Base-by-base conservation (phyloP, 2,888 invertebrate species). In the Pherbina coryleti region DNA sequence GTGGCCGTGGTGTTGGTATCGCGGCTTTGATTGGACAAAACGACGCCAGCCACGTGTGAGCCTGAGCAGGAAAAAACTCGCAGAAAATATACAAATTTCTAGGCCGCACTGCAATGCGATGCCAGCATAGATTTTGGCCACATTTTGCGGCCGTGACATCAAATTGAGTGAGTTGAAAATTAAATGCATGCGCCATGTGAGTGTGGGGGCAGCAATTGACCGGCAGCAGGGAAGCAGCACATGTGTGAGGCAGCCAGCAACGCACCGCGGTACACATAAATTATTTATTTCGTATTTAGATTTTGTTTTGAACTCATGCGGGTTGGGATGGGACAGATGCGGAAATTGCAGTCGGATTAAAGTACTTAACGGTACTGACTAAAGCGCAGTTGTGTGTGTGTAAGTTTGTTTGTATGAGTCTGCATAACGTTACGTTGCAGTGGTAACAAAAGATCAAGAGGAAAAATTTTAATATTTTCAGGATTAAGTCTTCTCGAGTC, bases 101-200 rank as follows among this genome's bases (percentile, higher is more conserved):
- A 31, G 37, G 25, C 28, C 8, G 31, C 28, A 44, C 9, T 55
- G 11, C 19, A 44, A 19, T 28, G 51, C 1, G 51, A n/a, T 5
- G n/a, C 25, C 49, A 25, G 49, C 51, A 57, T 49, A 37, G 22
- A 51, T 67, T 64, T 67, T 67, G 57, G 69, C 75, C 75, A 75
- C 75, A 60, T 22, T 37, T 57, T 67, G 75, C 28, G 67, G 75
- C 19, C 28, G 34, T n/a, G 9, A 44, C 69, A 53, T 74, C 74
- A 74, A 74, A 74, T 74, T 62, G 64, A 44, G 74, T 62, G 64
- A 44, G 74, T 74, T 57, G 64, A 74, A 74, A 74, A 74, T 74
- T 64, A n/a, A 31, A 72, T 22, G 28, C 11, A 53, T 25, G n/a
- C 4, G 64, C 57, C 25, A 28, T 9, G 19, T 9, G 55, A 55